Conservation (phyloP, 2,113 vertebrate genomes). For the Tautogolabrus adspersus region DNA sequence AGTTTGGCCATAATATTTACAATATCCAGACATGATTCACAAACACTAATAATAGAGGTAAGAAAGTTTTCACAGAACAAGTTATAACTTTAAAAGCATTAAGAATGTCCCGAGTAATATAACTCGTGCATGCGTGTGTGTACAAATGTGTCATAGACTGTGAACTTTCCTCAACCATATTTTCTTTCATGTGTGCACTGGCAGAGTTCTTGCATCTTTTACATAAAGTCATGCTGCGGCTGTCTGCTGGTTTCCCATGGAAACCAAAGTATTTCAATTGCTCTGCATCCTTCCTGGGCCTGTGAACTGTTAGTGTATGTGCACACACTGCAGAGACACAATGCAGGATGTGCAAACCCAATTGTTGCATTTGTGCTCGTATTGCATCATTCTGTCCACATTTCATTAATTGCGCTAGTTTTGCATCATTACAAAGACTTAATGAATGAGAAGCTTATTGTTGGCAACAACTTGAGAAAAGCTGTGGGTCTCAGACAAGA, state of each 20-base stretch:
- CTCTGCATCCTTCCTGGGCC: neutral
- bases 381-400: slow-evolving; percentile 49
- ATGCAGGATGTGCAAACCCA: slow-evolving; percentile 19
- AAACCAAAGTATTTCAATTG: slow-evolving; percentile 37
- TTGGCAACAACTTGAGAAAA: slow-evolving; percentile 32
- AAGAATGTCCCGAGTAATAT: slow-evolving; percentile 24
- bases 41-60: slow-evolving; percentile 42
- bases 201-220: slow-evolving; percentile 22
- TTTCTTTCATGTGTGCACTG: slow-evolving; percentile 33
- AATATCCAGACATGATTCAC: slow-evolving; percentile 67
- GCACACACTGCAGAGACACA: neutral
- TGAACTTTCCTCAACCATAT: slow-evolving; percentile 7
- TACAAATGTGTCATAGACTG: slow-evolving; percentile 39
- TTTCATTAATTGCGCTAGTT: slow-evolving; percentile 49
- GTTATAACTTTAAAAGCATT: slow-evolving; percentile 40
- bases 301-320: slow-evolving; percentile 9
- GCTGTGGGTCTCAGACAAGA: slow-evolving; percentile 38
- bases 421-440: slow-evolving; percentile 48
- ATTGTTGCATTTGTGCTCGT: slow-evolving; percentile 40
- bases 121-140: slow-evolving; percentile 18
- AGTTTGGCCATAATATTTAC: slow-evolving; percentile 73
- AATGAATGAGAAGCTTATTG: slow-evolving; percentile 21
- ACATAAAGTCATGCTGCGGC: slow-evolving; percentile 11
- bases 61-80: slow-evolving; percentile 45
- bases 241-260: slow-evolving; percentile 31